phyloP scores from a whole-genome alignment of 2,113 vertebrate genomes.

The Tyto alba region DNA sequence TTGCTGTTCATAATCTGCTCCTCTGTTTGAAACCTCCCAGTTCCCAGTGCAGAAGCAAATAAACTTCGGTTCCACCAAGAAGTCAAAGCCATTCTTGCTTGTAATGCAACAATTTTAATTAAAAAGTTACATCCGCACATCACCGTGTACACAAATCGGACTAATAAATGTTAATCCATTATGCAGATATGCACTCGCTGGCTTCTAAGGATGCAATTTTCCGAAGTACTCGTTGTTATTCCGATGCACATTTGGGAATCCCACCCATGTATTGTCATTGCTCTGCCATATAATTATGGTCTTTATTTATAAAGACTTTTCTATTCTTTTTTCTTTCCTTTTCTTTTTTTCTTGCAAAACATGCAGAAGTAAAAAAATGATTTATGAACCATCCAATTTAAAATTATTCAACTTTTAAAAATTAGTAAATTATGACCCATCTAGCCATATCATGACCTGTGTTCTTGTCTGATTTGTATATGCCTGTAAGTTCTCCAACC shows the following conservation, averaged over 20 bases:
- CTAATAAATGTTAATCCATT: neutral
- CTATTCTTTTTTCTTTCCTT: neutral
- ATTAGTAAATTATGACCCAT: neutral
- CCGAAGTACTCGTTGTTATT: neutral
- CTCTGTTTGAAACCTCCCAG: neutral
- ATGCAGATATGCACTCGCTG: accelerated
- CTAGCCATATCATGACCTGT: neutral
- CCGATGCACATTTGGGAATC: neutral
- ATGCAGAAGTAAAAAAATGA: neutral
- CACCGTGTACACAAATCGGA: accelerated
- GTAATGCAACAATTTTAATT: neutral
- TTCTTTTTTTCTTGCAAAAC: neutral
- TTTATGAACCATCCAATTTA: neutral
- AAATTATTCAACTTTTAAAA: neutral
- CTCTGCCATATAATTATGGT: neutral
- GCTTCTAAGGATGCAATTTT: neutral
- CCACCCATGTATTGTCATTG: neutral
- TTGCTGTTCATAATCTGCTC: neutral
- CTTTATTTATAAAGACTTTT: neutral
- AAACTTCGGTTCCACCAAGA: neutral
- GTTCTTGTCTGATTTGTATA: neutral
- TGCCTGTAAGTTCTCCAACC: neutral
- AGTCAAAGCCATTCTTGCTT: neutral
- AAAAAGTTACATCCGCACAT: neutral
- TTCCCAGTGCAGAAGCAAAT: neutral